Percentiles rank a stretch among this genome's conserved stretches.
These are phyloP conservation scores for Calameuta pallipes DNA, from an alignment of 2,888 invertebrate species.

Conservation along the genomic window DNA sequence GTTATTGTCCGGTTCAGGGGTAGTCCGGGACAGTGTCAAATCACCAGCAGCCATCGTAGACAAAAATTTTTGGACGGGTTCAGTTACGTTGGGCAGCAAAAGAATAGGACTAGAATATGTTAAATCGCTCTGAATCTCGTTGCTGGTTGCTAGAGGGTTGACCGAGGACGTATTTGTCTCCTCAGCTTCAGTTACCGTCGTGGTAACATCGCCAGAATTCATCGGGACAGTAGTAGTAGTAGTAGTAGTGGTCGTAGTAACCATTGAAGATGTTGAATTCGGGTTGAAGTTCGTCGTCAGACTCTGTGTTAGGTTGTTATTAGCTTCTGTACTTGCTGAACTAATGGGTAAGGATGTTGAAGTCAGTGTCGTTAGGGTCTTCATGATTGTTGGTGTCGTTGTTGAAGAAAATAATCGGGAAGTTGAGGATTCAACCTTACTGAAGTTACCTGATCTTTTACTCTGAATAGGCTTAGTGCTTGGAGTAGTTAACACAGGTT, in stretches of 20 bases:
- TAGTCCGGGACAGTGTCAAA: not conserved
- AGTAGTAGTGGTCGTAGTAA: not conserved
- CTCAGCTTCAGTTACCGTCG: not conserved
- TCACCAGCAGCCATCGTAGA: not conserved
- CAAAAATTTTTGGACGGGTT: not conserved
- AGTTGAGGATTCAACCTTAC: not conserved
- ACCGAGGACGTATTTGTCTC: not conserved
- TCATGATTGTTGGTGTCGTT: not conserved
- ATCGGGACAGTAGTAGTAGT: not conserved
- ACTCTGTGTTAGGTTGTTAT: not conserved
- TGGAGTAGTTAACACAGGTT: not conserved
- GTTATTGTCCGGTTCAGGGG: not conserved
- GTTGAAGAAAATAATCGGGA: not conserved
- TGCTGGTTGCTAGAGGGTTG: not conserved
- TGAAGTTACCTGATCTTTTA: conserved; percentile 34
- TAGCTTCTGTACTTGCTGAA: not conserved
- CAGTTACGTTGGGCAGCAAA: not conserved
- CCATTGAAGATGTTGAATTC: not conserved
- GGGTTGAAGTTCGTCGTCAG: not conserved
- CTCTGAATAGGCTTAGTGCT: conserved; percentile 24
- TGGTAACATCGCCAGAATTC: not conserved
- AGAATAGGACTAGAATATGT: not conserved
- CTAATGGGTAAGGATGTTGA: not conserved
- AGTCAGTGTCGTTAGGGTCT: not conserved
- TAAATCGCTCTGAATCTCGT: not conserved